phyloP scores from a whole-genome alignment of 2,113 vertebrate genomes.

The Channa maculata region DNA sequence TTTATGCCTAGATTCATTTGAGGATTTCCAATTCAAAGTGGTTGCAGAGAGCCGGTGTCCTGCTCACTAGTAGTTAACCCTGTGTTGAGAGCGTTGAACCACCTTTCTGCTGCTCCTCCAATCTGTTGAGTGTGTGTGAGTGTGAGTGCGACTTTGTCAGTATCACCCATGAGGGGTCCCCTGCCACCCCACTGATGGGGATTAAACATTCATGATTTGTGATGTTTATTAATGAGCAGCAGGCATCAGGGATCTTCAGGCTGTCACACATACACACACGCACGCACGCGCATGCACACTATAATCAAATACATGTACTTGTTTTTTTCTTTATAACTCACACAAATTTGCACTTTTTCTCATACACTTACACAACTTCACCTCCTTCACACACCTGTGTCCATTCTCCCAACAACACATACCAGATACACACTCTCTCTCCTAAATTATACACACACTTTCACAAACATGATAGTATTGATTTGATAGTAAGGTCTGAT shows the following conservation, averaged over 20 bases:
- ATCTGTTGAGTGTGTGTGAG: conserved; percentile 62
- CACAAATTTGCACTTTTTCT: conserved; percentile 12
- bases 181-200: conserved; percentile 59
- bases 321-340: not conserved
- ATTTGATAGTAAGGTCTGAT: conserved; percentile 1
- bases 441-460: not conserved
- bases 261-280: conserved; percentile 36
- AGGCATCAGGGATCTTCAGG: conserved; percentile 67
- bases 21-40: not conserved
- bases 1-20: not conserved
- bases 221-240: conserved; percentile 83
- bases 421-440: not conserved
- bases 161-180: conserved; percentile 64
- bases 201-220: conserved; percentile 83
- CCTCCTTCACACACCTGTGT: not conserved
- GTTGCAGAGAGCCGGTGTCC: conserved; percentile 4
- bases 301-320: not conserved
- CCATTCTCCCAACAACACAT: too few species aligned
- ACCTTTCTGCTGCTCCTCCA: conserved; percentile 62
- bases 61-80: conserved; percentile 42
- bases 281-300: conserved; percentile 6
- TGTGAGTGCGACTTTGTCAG: conserved; percentile 53
- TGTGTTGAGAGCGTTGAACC: conserved; percentile 5
- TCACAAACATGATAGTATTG: not conserved
- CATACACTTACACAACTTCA: conserved; percentile 8